These are phyloP conservation scores for Mus spretus DNA, from an alignment of 2,797 vertebrate species.

Conservation along the genomic window DNA sequence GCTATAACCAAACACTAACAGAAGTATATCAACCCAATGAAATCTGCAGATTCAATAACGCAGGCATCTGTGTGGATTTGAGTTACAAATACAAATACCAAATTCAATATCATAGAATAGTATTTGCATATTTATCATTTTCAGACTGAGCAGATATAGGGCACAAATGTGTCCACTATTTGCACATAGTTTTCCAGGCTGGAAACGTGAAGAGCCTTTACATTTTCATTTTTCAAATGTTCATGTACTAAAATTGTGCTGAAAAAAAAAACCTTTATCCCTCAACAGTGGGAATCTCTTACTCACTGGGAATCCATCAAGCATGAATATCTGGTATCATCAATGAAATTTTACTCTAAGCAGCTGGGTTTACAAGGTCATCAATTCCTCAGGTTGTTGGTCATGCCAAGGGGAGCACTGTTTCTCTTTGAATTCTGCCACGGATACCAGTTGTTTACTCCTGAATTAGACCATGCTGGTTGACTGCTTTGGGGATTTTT, in stretches of 20 bases:
- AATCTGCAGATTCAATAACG: neutral
- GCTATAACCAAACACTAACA: neutral
- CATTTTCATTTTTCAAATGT: slow-evolving; percentile 35
- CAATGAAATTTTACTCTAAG: slow-evolving; percentile 50
- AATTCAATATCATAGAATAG: neutral
- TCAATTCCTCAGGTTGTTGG: neutral
- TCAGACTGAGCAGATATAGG: slow-evolving; percentile 10
- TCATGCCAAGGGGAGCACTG: neutral
- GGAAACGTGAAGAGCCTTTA: neutral
- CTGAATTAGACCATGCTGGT: neutral
- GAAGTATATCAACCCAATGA: neutral
- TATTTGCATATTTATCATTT: neutral
- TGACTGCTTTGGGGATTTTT: neutral
- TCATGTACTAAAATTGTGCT: neutral
- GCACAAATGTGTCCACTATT: neutral
- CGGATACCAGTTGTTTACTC: neutral
- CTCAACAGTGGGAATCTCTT: neutral
- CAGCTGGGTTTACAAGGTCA: neutral
- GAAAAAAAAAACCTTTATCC: slow-evolving; percentile 30
- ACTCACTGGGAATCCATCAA: neutral
- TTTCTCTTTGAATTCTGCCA: slow-evolving; percentile 19
- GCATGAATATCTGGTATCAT: neutral
- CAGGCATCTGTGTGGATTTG: neutral
- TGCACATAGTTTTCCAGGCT: neutral
- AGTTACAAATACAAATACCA: neutral